Conservation (phyloP, 37 sponge, comb jelly and placozoan genomes). For the Halichondria panicea region DNA sequence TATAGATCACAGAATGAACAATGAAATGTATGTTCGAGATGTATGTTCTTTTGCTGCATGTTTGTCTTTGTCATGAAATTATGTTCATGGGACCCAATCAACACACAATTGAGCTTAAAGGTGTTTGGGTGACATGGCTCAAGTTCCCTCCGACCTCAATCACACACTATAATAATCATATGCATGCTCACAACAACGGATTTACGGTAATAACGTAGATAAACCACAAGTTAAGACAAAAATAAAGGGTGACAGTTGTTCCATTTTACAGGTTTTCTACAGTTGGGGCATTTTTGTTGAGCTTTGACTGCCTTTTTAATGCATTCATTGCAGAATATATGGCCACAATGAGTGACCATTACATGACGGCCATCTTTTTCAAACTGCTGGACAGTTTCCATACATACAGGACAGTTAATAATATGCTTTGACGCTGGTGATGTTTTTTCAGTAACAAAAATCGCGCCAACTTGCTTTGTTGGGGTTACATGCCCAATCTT, state of each 20-base stretch:
- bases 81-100: too few species aligned
- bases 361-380: conserved; percentile 37
- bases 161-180: background rate
- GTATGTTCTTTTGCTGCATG: background rate
- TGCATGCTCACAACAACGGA: background rate
- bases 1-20: background rate
- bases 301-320: conserved; percentile 30
- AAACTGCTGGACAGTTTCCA: conserved; percentile 59
- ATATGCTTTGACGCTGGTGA: background rate
- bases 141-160: too few species aligned
- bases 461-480: too few species aligned
- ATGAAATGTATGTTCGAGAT: background rate
- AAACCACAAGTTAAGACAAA: conserved; percentile 7
- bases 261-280: conserved; percentile 46
- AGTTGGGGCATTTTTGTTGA: conserved; percentile 65
- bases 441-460: background rate
- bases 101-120: too few species aligned
- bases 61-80: background rate
- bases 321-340: conserved; percentile 68
- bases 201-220: background rate
- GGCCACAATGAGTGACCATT: conserved; percentile 71
- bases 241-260: conserved; percentile 60
- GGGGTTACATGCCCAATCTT: too few species aligned
- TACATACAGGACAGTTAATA: conserved; percentile 62
- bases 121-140: too few species aligned